A percentile compares a stretch with the other conserved stretches of the same genome.
Conservation (phyloP, 2,113 vertebrate species). For the Amblyornis subalaris region DNA sequence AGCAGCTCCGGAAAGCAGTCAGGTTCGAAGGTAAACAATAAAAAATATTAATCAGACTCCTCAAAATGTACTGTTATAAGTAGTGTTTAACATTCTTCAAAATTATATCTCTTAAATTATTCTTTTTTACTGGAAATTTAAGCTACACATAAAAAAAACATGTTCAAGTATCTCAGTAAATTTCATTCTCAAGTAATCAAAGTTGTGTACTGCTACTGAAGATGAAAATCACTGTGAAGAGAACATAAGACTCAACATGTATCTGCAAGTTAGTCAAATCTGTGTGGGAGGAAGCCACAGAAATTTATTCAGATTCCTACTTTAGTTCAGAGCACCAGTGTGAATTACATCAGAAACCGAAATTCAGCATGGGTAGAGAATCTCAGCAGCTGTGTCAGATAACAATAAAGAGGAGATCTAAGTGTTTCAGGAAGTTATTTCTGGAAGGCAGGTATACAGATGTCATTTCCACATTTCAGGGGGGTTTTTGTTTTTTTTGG, state of each 20-base stretch:
- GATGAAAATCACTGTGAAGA: neutral
- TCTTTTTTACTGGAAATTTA: conserved; percentile 11
- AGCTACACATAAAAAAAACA: neutral
- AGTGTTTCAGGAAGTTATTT: neutral
- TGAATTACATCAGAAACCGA: conserved; percentile 19
- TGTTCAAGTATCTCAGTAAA: neutral
- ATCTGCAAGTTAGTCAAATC: neutral
- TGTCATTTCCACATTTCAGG: neutral
- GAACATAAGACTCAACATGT: neutral
- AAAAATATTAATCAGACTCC: conserved; percentile 28
- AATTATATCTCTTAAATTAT: conserved; percentile 40
- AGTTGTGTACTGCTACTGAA: neutral
- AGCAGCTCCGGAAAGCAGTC: neutral
- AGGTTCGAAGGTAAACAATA: conserved; percentile 10
- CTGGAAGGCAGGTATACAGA: neutral
- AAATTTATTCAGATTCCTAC: conserved; percentile 19
- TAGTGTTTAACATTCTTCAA: conserved; percentile 24
- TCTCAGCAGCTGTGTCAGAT: neutral
- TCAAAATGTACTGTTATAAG: neutral
- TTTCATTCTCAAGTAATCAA: conserved; percentile 4
- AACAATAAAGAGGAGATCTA: conserved; percentile 1
- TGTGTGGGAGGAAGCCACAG: conserved; percentile 10
- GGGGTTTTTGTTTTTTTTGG: too few species aligned
- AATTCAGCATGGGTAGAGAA: conserved; percentile 17
- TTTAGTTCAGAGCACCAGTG: neutral